Base-by-base conservation (phyloP, 1,140 invertebrate genomes). In the Centruroides sculpturatus region DNA sequence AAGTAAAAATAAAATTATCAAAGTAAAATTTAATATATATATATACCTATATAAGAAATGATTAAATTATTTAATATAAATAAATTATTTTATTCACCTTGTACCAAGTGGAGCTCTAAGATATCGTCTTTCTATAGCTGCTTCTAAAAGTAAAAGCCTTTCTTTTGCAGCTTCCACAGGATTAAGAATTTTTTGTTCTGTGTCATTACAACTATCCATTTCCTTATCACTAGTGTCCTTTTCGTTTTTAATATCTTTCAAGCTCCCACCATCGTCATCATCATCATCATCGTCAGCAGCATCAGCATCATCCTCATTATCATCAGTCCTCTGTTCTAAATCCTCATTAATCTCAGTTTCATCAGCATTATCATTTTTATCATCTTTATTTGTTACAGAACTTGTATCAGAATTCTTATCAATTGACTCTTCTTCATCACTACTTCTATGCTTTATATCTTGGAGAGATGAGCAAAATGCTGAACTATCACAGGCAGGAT, bases 61-160 rank as follows among this genome's bases (percentile, higher is more conserved):
- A 41, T 41, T 41, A 6, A 2, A 41, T 41, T 41, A 41, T 41
- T 6, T 41, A 41, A 41, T 41, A 41, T 1, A 8, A 41, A 41
- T 8, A 41, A 41, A n/a, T 11, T 46, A 34, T 3, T 55, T 35
- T 47, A 74, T 73, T 77, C 75, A 83, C 82, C 78, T 82, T 63
- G 82, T 79, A 55, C 89, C 91, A 23, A 98, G 77, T 41, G 93
- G 93, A 64, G 92, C 90, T 75, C 94, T 94, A 48, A 97, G 76
- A 73, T 97, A 98, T 66, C 94, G 76, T 61, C 91, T 78, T 73
- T 97, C 92, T 57, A 97, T 92, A 59, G 89, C 87, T 4, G 84
- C 82, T 74, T 97, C 92, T 6, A 97, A 76, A 5, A 83, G 82
- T 0, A 89, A 76, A 58, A 98, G 77, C 71, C 89, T 80, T 64